Conservation (phyloP, 2,888 invertebrate species). For the Sinopyrophorus schimmeli region DNA sequence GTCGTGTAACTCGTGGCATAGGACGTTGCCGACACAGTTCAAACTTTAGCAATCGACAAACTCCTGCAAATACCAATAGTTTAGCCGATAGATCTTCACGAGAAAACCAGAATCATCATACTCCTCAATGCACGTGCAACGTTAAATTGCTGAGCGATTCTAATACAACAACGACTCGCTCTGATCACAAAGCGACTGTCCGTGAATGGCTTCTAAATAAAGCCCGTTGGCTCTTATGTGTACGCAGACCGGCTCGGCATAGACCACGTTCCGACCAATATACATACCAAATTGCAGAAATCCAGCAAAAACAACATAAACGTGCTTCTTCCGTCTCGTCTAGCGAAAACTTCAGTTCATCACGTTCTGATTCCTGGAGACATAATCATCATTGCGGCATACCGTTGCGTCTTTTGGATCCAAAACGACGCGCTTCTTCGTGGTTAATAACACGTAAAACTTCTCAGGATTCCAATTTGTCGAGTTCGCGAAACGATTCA, state of each 20-base stretch:
- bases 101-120: slow-evolving; percentile 65
- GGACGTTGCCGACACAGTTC: slow-evolving; percentile 84
- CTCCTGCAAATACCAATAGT: slow-evolving; percentile 85
- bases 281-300: slow-evolving; percentile 75
- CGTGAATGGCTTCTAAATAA: slow-evolving; percentile 55
- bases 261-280: slow-evolving; percentile 67
- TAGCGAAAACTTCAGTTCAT: slow-evolving; percentile 88
- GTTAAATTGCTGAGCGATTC: slow-evolving; percentile 60
- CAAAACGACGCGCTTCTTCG: slow-evolving; percentile 79
- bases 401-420: slow-evolving; percentile 72
- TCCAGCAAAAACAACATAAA: slow-evolving; percentile 74
- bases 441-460: slow-evolving; percentile 92
- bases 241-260: slow-evolving; percentile 48
- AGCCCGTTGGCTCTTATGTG: slow-evolving; percentile 58
- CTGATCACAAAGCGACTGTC: slow-evolving; percentile 47
- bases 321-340: slow-evolving; percentile 84
- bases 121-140: slow-evolving; percentile 63
- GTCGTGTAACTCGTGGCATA: slow-evolving; percentile 84
- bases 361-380: slow-evolving; percentile 84
- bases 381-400: slow-evolving; percentile 77
- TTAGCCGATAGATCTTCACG: slow-evolving; percentile 78
- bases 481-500: slow-evolving; percentile 88
- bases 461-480: slow-evolving; percentile 89
- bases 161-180: slow-evolving; percentile 45
- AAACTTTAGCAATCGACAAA: slow-evolving; percentile 85